phyloP scores from a whole-genome alignment of 2,113 vertebrate species.

The Tapirus terrestris region DNA sequence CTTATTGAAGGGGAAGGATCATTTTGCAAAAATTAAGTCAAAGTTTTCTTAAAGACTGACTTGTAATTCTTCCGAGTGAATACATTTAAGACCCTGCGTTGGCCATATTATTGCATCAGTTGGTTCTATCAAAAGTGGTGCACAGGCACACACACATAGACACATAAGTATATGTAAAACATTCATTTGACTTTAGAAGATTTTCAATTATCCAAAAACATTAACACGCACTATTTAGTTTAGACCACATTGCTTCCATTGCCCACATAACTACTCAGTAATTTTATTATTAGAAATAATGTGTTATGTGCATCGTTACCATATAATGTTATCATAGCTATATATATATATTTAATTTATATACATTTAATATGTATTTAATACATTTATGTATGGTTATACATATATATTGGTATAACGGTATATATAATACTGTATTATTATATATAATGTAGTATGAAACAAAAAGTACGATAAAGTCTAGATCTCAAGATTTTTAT shows the following conservation, averaged over 20 bases:
- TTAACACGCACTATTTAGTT: not conserved
- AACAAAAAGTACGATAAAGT: not conserved
- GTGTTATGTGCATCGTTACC: not conserved
- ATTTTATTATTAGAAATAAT: not conserved
- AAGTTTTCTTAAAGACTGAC: not conserved
- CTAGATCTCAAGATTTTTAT: not conserved
- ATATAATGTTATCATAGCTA: not conserved
- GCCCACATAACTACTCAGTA: not conserved
- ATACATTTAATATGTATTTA: not conserved
- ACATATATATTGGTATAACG: not conserved
- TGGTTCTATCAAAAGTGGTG: not conserved
- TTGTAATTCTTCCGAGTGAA: not conserved
- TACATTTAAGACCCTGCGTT: not conserved
- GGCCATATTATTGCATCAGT: not conserved
- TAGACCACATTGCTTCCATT: not conserved
- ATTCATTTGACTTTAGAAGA: not conserved
- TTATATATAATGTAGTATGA: not conserved
- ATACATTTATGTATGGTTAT: not conserved
- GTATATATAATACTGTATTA: not conserved
- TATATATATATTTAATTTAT: not conserved
- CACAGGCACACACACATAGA: not conserved
- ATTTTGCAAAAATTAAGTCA: not conserved
- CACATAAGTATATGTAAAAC: not conserved
- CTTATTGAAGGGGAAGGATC: not conserved
- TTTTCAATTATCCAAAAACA: not conserved